Base-by-base conservation (phyloP, 23 tunicate genomes). In the Halocynthia roretzi region DNA sequence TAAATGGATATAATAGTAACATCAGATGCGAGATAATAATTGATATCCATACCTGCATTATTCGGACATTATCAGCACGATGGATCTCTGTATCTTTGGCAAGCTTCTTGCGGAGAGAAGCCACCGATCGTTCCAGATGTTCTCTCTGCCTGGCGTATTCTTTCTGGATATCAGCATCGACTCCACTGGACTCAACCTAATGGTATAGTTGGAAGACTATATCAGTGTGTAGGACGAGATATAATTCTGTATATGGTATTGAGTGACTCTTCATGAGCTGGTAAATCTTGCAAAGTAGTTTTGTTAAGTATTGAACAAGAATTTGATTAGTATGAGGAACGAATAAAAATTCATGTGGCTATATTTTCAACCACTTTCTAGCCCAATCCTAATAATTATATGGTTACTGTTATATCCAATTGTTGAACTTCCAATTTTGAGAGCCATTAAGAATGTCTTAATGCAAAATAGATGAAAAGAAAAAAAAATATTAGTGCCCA, bases 91-190 rank as follows among this genome's bases (percentile, higher is more conserved):
- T 80, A 61, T 96, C 99, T 61, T 89, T 89, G 22, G 91, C 81
- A 75, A 96, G 86, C 71, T 96, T 96, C 54, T 87, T 92, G 10
- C 99, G 81, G 23, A 90, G 71, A 55, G 99, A 80, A 7, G 92
- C 85, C 6, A 96, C 91, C 23, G 96, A 90, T 7, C 93, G 82
- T 70, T 96, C 99, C 53, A 96, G 83, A 75, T 96, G 96, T 76
- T 96, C 99, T 23, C 99, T 83, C 63, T 96, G 99, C 6, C 99
- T 63, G 51, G 96, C 87, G 40, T 90, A 90, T 63, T 96, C 99
- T 64, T 82, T 86, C 69, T 96, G 88, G 6, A 92, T 92, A 82
- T 96, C 99, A 18, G 82, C 56, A 55, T 96, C 99, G 7, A 90
- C 94, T 10, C 95, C 83, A 19, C 62, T 76, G 11, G 86, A 77